Evolutionary conservation across 1,140 invertebrate species (phyloP).

Genomic region (Luehdorfia chinensis): DNA sequence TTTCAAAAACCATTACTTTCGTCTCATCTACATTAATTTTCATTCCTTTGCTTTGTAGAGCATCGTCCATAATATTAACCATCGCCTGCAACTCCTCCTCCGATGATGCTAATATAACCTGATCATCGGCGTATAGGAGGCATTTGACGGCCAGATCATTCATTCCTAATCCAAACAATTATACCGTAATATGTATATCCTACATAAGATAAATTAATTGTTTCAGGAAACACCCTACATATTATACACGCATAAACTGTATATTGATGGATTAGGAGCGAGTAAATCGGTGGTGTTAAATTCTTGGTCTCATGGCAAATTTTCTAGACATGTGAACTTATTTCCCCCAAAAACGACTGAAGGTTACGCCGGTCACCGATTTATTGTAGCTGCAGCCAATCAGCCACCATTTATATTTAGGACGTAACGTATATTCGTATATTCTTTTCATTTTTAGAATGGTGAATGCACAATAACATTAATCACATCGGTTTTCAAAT

Average conservation of each 20-base stretch:
- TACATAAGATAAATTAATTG: conserved; percentile 10
- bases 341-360: conserved; percentile 82
- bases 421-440: conserved; percentile 65
- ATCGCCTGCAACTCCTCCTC: too few relatives aligned
- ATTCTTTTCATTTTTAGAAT: too few relatives aligned
- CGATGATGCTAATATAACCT: too few relatives aligned
- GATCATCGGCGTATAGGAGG: too few relatives aligned
- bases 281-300: conserved; percentile 80
- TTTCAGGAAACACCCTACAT: conserved; percentile 81
- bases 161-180: too few relatives aligned
- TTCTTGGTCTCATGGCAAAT: conserved; percentile 81
- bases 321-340: conserved; percentile 80
- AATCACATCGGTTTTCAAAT: conserved; percentile 11
- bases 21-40: too few relatives aligned
- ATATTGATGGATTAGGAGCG: conserved; percentile 81
- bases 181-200: too few relatives aligned
- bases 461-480: too few relatives aligned
- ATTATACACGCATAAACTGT: conserved; percentile 84
- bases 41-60: too few relatives aligned
- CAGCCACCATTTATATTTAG: conserved; percentile 84
- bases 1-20: too few relatives aligned
- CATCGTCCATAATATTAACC: too few relatives aligned
- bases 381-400: conserved; percentile 80
- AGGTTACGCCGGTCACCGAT: conserved; percentile 85
- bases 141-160: too few relatives aligned